A percentile compares a stretch with the other conserved stretches of the same genome.
phyloP scores from a whole-genome alignment of 2,888 invertebrate species.

The Erannis defoliaria region DNA sequence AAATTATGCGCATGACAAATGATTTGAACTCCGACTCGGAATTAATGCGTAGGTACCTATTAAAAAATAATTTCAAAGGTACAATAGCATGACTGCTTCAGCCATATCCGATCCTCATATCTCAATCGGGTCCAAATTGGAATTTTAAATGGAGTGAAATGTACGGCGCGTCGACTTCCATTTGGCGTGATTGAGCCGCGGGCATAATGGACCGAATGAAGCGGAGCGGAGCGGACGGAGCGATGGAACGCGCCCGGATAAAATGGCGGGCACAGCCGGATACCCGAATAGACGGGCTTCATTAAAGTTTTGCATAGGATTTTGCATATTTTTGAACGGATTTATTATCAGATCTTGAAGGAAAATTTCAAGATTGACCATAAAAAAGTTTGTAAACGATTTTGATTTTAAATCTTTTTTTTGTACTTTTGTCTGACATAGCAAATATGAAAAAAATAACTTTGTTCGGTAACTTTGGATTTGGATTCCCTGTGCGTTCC shows the following conservation, averaged over 20 bases:
- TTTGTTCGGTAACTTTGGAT: too few species aligned
- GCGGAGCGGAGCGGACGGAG: constrained; percentile 17
- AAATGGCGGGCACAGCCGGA: constrained; percentile 59
- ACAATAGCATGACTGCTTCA: constrained; percentile 40
- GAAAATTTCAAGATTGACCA: too few species aligned
- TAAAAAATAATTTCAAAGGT: constrained; percentile 38
- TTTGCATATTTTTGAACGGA: constrained; percentile 34
- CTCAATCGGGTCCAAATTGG: constrained; percentile 56
- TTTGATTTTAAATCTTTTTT: too few species aligned
- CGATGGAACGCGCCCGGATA: constrained; percentile 45
- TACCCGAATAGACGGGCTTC: constrained; percentile 51
- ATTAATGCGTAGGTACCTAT: constrained; percentile 5
- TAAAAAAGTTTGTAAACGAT: too few species aligned
- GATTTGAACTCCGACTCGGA: background rate
- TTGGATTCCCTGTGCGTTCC: too few species aligned
- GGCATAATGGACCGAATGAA: constrained; percentile 54
- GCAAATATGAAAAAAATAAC: too few species aligned
- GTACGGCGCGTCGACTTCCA: constrained; percentile 64
- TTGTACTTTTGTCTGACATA: too few species aligned
- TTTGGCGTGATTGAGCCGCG: constrained; percentile 73
- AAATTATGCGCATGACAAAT: background rate
- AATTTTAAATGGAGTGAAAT: constrained; percentile 76
- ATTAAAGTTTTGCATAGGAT: constrained; percentile 50
- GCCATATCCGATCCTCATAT: constrained; percentile 62
- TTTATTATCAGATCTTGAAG: constrained; percentile 21